Evolutionary conservation across 2,797 vertebrate genomes (phyloP).

Genomic region (Somateria mollissima): DNA sequence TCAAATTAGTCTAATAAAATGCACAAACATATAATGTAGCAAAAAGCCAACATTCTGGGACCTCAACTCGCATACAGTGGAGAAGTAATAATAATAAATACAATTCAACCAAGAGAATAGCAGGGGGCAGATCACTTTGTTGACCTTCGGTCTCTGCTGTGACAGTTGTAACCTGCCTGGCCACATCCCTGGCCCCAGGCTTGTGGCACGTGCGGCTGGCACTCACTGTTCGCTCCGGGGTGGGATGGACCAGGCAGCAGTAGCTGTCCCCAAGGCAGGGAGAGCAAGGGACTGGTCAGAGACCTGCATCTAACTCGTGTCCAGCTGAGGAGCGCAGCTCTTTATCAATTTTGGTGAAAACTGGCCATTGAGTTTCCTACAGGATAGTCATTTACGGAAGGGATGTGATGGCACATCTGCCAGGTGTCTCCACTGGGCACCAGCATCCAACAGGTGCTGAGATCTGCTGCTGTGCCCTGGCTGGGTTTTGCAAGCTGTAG

Average conservation of each 20-base stretch:
- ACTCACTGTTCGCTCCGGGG: fast-evolving
- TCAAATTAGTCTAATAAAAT: constrained; percentile 73
- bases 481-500: constrained; percentile 12
- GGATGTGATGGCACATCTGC: neutral
- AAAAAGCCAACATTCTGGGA: constrained; percentile 30
- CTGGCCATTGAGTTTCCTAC: neutral
- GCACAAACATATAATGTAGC: constrained; percentile 17
- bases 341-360: neutral
- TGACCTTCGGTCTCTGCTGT: neutral
- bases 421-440: neutral
- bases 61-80: neutral
- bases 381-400: neutral
- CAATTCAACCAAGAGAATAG: neutral
- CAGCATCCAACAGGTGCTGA: neutral
- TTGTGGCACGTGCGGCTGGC: neutral
- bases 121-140: neutral
- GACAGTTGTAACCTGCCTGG: neutral
- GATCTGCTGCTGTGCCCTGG: neutral
- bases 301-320: neutral
- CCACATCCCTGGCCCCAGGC: neutral
- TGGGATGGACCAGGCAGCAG: neutral
- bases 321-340: neutral
- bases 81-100: neutral
- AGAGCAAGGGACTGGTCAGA: neutral
- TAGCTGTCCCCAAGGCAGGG: neutral